phyloP scores from a whole-genome alignment of 1,140 invertebrate species.

The Callitettix versicolor region DNA sequence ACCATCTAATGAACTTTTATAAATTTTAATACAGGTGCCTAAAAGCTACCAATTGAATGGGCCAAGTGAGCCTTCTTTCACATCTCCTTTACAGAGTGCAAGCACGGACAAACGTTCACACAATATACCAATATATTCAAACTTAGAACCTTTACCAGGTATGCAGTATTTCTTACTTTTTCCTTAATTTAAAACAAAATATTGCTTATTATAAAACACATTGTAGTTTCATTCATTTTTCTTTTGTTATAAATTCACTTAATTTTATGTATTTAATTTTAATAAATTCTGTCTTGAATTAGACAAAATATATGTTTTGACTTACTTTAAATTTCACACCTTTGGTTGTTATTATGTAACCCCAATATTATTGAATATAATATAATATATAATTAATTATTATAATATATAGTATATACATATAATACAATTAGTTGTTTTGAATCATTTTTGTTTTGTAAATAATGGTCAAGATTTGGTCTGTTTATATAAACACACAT shows the following conservation, averaged over 20 bases:
- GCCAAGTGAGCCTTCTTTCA: conserved; percentile 39
- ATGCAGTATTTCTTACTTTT: conserved; percentile 24
- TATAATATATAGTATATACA: neutral
- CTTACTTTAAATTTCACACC: conserved; percentile 32
- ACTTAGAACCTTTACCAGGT: conserved; percentile 30
- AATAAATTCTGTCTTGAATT: conserved; percentile 29
- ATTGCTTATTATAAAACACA: conserved; percentile 21
- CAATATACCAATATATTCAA: conserved; percentile 35
- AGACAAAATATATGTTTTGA: conserved; percentile 19
- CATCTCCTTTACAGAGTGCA: conserved; percentile 36
- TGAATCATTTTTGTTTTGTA: neutral
- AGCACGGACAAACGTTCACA: conserved; percentile 28
- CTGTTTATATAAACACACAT: too few species aligned
- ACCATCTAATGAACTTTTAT: neutral
- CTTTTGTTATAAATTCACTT: conserved; percentile 33
- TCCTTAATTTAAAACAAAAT: conserved; percentile 22
- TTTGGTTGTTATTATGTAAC: conserved; percentile 34
- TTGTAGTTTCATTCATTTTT: conserved; percentile 10
- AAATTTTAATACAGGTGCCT: conserved; percentile 32
- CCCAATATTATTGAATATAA: neutral
- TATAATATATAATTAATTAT: neutral
- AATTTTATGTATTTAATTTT: conserved; percentile 34
- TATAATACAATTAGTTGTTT: neutral
- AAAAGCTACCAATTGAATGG: conserved; percentile 41
- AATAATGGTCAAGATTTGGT: neutral